These are phyloP conservation scores for Leptinotarsa undecemlineata DNA, from an alignment of 1,140 invertebrate genomes.

Conservation along the genomic window DNA sequence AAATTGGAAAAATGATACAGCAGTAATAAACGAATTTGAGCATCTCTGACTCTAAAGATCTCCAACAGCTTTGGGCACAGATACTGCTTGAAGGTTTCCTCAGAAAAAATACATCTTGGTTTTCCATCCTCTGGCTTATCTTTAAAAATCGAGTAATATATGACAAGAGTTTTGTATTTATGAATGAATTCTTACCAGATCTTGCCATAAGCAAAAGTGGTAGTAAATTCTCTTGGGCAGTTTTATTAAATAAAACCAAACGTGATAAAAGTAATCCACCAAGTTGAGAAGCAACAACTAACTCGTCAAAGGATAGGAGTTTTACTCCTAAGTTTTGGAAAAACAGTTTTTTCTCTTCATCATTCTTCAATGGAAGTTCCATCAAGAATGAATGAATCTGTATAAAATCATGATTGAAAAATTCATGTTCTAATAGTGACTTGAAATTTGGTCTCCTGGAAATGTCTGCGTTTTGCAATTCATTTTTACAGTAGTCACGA, in stretches of 20 bases:
- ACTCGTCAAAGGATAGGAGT: conserved; percentile 72
- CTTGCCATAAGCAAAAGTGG: conserved; percentile 75
- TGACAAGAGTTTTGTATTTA: too few relatives aligned
- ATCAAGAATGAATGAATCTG: conserved; percentile 78
- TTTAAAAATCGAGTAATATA: background rate
- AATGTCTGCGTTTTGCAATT: conserved; percentile 65
- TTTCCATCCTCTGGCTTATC: conserved; percentile 52
- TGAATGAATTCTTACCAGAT: conserved; percentile 55
- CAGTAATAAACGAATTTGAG: conserved; percentile 71
- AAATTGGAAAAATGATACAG: conserved; percentile 73
- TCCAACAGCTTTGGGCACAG: conserved; percentile 73
- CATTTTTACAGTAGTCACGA: conserved; percentile 66
- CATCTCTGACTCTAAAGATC: conserved; percentile 77
- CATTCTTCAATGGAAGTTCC: conserved; percentile 77
- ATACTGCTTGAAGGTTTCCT: conserved; percentile 68
- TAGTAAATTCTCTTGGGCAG: conserved; percentile 74
- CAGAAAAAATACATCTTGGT: conserved; percentile 54
- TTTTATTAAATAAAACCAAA: conserved; percentile 78
- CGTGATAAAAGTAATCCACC: conserved; percentile 75
- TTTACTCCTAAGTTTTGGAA: conserved; percentile 69
- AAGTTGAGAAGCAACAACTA: conserved; percentile 76
- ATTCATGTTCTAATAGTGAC: conserved; percentile 68
- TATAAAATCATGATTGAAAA: conserved; percentile 83
- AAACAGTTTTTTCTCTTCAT: conserved; percentile 75
- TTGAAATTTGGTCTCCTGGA: conserved; percentile 64